Conservation (phyloP, 2,113 vertebrate genomes). For the Ramphastos sulfuratus region DNA sequence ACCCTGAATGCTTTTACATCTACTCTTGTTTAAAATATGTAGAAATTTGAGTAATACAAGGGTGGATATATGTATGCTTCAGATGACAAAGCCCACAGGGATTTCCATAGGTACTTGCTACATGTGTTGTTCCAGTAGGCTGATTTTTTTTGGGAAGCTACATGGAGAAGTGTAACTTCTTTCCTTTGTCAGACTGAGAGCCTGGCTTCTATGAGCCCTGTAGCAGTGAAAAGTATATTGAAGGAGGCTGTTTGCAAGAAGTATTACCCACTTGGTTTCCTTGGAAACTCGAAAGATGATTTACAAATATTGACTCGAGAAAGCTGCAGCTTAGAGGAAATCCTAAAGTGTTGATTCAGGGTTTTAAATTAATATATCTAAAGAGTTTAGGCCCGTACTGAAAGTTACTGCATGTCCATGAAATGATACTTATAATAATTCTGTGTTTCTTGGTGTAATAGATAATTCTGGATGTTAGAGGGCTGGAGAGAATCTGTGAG, state of each 20-base stretch:
- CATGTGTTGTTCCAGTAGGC: neutral
- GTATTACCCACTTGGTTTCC: constrained; percentile 68
- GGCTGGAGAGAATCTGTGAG: neutral
- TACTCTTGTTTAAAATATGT: rapidly evolving
- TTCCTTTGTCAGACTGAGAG: neutral
- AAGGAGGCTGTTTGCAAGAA: constrained; percentile 33
- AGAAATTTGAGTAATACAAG: neutral
- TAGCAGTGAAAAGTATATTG: constrained; percentile 33
- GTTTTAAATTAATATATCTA: constrained; percentile 62
- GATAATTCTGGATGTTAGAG: neutral
- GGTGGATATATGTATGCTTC: neutral
- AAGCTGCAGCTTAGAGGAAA: constrained; percentile 61
- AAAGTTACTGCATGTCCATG: neutral
- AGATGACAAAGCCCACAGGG: neutral
- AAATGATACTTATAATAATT: constrained; percentile 13
- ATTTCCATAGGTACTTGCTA: neutral
- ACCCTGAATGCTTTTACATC: neutral
- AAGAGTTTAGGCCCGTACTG: neutral
- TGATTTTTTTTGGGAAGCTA: neutral
- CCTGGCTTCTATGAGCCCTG: neutral
- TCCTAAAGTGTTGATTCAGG: constrained; percentile 58
- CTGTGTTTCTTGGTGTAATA: neutral
- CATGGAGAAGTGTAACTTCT: neutral
- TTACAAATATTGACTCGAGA: constrained; percentile 73
- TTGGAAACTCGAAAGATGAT: constrained; percentile 61